Conservation (phyloP, 2,888 invertebrate species). For the Asteroscopus sphinx region DNA sequence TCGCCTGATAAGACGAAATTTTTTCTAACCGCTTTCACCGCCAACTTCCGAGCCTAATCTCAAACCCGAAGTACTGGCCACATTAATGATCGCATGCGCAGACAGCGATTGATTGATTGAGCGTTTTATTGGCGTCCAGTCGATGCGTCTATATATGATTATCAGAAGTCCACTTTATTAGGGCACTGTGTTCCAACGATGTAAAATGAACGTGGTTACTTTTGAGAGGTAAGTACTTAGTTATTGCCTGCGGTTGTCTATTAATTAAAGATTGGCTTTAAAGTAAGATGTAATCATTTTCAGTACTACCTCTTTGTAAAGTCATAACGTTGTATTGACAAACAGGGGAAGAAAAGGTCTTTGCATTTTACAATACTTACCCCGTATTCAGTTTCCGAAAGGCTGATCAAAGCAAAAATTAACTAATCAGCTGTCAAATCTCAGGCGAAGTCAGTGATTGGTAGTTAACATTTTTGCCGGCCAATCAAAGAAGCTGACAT, state of each 20-base stretch:
- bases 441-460: too few species aligned
- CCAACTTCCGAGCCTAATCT: slow-evolving; percentile 35
- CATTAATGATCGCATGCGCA: slow-evolving; percentile 64
- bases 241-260: slow-evolving; percentile 28
- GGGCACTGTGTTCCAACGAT: slow-evolving; percentile 47
- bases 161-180: slow-evolving; percentile 55
- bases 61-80: slow-evolving; percentile 56
- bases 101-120: slow-evolving; percentile 68
- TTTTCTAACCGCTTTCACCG: slow-evolving; percentile 31
- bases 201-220: slow-evolving; percentile 42
- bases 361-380: too few species aligned
- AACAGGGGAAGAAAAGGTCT: too few species aligned
- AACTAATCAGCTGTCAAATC: too few species aligned
- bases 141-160: slow-evolving; percentile 57
- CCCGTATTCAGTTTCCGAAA: too few species aligned
- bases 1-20: too few species aligned
- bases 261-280: slow-evolving; percentile 35
- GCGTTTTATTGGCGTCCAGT: slow-evolving; percentile 63
- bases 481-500: too few species aligned
- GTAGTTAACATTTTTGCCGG: too few species aligned
- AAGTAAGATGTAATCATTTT: slow-evolving; percentile 19
- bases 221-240: slow-evolving; percentile 10
- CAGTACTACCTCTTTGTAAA: too few species aligned
- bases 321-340: not conserved
- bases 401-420: too few species aligned